Evolutionary conservation across 2,888 invertebrate species (phyloP).

Genomic region (Drosophila birchii): DNA sequence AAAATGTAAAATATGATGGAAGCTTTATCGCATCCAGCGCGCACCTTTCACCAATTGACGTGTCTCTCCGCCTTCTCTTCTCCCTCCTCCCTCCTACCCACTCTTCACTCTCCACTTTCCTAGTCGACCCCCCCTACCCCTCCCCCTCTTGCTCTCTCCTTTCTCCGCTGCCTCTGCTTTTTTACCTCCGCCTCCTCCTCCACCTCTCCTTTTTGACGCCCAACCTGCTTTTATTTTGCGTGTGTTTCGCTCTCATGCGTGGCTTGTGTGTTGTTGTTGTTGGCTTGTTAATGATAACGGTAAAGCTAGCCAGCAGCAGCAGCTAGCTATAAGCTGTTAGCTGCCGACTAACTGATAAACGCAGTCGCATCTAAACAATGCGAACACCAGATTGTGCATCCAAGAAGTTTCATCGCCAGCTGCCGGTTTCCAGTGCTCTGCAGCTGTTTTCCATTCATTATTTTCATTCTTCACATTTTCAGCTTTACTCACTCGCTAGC

Average conservation of each 20-base stretch:
- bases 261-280: slow-evolving; percentile 17
- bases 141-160: not conserved
- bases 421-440: slow-evolving; percentile 18
- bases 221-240: slow-evolving; percentile 48
- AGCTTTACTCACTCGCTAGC: not conserved
- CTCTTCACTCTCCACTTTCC: not conserved
- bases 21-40: slow-evolving; percentile 63
- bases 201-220: slow-evolving; percentile 3
- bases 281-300: slow-evolving; percentile 76
- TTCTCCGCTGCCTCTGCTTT: not conserved
- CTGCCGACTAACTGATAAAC: slow-evolving; percentile 55
- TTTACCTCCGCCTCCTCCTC: not conserved
- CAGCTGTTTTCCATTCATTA: slow-evolving; percentile 18
- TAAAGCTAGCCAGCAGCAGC: slow-evolving; percentile 46
- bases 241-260: slow-evolving; percentile 63
- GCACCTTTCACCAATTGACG: slow-evolving; percentile 69
- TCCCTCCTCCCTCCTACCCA: not conserved
- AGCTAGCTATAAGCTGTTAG: slow-evolving; percentile 8
- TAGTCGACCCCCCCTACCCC: not conserved
- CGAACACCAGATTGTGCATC: slow-evolving; percentile 34
- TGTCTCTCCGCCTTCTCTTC: slow-evolving; percentile 25
- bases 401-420: not conserved
- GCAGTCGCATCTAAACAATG: slow-evolving; percentile 45
- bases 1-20: slow-evolving; percentile 75
- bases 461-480: not conserved